These are phyloP conservation scores for Busseola fusca DNA, from an alignment of 2,888 invertebrate genomes.

Conservation along the genomic window DNA sequence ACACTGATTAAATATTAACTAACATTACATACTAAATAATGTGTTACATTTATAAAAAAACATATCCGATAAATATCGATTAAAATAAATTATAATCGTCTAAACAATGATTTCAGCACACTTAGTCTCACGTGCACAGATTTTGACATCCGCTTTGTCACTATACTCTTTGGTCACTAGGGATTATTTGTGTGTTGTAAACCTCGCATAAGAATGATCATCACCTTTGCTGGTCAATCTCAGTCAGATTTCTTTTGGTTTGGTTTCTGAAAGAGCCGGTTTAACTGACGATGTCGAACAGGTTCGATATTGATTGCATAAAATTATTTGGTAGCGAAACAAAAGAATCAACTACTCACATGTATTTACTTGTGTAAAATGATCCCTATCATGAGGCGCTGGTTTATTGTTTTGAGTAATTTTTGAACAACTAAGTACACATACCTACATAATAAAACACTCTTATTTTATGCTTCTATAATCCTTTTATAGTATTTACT, in stretches of 20 bases:
- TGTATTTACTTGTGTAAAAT: neutral
- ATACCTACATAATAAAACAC: neutral
- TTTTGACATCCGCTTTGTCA: neutral
- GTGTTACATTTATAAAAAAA: neutral
- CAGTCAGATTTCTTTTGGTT: neutral
- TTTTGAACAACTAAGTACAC: neutral
- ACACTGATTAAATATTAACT: too few species aligned
- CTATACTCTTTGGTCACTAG: neutral
- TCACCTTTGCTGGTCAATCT: too few species aligned
- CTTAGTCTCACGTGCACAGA: neutral
- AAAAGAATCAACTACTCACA: neutral
- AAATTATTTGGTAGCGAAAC: neutral
- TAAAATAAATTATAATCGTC: conserved; percentile 3
- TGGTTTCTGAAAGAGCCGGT: neutral
- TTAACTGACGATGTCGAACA: neutral
- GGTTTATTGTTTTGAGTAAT: neutral
- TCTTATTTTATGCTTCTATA: neutral
- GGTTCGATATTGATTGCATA: neutral
- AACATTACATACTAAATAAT: neutral
- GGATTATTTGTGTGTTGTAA: neutral
- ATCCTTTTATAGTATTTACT: neutral
- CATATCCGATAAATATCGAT: too few species aligned
- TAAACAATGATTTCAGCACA: neutral
- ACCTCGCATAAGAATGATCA: neutral
- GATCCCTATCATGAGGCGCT: neutral